These are phyloP conservation scores for Malurus melanocephalus DNA, from an alignment of 2,113 vertebrate genomes.

Conservation along the genomic window DNA sequence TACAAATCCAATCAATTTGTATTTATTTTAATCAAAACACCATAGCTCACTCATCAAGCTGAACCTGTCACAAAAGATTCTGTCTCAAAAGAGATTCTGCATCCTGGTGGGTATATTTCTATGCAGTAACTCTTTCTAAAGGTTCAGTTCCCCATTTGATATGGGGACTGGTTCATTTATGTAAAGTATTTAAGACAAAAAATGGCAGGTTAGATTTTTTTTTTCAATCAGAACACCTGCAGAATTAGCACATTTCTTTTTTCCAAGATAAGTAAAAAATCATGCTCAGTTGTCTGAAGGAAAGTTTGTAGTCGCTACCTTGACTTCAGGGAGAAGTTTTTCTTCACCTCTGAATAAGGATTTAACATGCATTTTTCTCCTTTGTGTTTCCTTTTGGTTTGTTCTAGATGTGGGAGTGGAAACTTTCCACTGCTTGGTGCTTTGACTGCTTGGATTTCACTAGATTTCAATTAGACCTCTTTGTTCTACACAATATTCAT, in stretches of 20 bases:
- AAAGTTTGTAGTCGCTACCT: not conserved
- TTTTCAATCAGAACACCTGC: not conserved
- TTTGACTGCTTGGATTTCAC: not conserved
- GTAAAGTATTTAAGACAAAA: not conserved
- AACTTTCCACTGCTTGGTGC: not conserved
- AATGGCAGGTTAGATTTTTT: not conserved
- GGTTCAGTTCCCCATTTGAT: not conserved
- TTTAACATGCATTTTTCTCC: not conserved
- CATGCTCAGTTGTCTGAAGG: not conserved
- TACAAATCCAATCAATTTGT: not conserved
- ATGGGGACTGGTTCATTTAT: not conserved
- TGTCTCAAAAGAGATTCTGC: not conserved
- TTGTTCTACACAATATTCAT: not conserved
- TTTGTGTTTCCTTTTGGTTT: not conserved
- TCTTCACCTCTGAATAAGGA: not conserved
- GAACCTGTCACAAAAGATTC: not conserved
- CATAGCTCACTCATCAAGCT: not conserved
- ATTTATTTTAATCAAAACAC: not conserved
- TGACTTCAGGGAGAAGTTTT: not conserved
- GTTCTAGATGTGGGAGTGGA: not conserved
- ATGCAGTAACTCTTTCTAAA: not conserved
- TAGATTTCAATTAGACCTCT: not conserved
- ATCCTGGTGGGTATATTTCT: not conserved
- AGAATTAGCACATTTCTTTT: not conserved
- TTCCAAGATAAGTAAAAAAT: not conserved